Conservation (phyloP, 2,113 vertebrate genomes). For the Actinemys pallida region DNA sequence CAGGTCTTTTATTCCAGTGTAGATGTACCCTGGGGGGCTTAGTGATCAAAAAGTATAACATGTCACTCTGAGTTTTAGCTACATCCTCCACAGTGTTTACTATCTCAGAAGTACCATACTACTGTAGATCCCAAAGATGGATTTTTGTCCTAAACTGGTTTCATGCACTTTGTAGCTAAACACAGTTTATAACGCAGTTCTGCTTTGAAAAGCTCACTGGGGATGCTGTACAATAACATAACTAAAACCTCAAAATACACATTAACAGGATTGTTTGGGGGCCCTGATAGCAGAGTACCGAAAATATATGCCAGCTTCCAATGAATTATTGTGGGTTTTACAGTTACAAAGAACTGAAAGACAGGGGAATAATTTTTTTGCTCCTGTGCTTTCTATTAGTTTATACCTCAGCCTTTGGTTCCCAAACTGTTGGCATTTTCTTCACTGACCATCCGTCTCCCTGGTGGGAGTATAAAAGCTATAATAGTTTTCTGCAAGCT, state of each 20-base stretch:
- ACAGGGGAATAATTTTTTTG: neutral
- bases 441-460: neutral
- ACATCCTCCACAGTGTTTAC: neutral
- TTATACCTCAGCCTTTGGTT: neutral
- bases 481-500: neutral
- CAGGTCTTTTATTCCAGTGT: neutral
- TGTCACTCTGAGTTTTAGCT: neutral
- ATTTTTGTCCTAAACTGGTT: neutral
- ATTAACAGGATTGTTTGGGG: neutral
- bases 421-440: neutral
- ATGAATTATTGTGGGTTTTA: neutral
- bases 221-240: neutral
- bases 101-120: fast-evolving
- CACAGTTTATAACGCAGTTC: neutral
- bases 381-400: neutral
- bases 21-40: neutral
- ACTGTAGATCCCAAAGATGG: neutral
- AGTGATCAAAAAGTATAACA: neutral
- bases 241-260: fast-evolving
- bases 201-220: neutral
- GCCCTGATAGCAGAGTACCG: neutral
- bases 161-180: neutral
- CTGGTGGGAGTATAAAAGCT: neutral
- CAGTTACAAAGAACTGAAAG: neutral
- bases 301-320: neutral